Base-by-base conservation (phyloP, 1,140 invertebrate species). In the Anthonomus grandis region DNA sequence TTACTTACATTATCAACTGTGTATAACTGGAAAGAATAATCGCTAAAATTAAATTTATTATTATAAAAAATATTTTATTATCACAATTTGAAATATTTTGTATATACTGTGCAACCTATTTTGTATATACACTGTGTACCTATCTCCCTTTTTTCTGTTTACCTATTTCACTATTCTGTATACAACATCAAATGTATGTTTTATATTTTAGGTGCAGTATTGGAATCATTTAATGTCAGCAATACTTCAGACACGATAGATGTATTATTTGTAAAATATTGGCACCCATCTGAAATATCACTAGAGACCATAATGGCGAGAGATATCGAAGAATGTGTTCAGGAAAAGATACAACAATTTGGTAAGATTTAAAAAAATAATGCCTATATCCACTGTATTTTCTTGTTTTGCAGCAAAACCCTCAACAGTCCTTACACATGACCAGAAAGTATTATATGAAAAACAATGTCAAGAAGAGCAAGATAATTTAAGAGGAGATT, bases 231-330 rank as follows among this genome's bases (percentile, higher is more conserved):
- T 3, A 64, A 70, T 22, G 54, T 31, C 6, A 38, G 8, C n/a
- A 61, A 63, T 42, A 70, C 62, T 57, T 67, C 76, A 3, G 63
- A 67, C 60, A 64, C 76, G 3, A 62, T 81, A 10, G 81, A 83
- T 69, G 47, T 82, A 10, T 64, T 82, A 19, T 80, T 81, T 55
- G 70, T 79, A 8, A 81, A 79, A 22, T 80, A 79, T 61, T 81
- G 79, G 79, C 59, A 78, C 38, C 76, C 78, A 12, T 52, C 76
- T 0, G 74, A 74, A 42, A 66, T 71, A 4, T 63, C 69, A 13
- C 66, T 75, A 1, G 58, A 76, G 24, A 66, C 79, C 42, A 56
- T 80, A 5, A 21, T 77, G 8, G 70, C 76, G 37, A 65, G 73
- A 41, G 78, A 83, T 62, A 67, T 77, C 15, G 70, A 47, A 12